These are phyloP conservation scores for Eulithis prunata DNA, from an alignment of 2,888 invertebrate species.

Conservation along the genomic window DNA sequence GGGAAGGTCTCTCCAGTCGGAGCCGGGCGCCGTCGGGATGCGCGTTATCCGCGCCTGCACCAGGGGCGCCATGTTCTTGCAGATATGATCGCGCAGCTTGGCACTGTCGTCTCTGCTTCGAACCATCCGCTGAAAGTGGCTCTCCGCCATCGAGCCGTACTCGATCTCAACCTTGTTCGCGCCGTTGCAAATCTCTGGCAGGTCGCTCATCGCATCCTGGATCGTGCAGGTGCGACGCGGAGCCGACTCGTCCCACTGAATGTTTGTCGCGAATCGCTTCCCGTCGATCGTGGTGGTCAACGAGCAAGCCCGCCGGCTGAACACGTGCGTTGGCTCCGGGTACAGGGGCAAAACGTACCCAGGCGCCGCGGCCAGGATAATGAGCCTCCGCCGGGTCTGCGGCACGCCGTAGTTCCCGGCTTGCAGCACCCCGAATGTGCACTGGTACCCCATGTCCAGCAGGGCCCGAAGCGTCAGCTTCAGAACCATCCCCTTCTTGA, in stretches of 20 bases:
- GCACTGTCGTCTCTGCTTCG: constrained; percentile 84
- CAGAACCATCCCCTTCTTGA: constrained; percentile 91
- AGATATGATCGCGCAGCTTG: constrained; percentile 89
- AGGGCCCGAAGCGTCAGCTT: constrained; percentile 91
- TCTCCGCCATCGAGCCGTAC: constrained; percentile 88
- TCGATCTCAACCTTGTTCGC: constrained; percentile 87
- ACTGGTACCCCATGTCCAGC: constrained; percentile 93
- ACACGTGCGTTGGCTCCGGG: constrained; percentile 92
- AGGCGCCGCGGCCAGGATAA: constrained; percentile 93
- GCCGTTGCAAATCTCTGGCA: constrained; percentile 90
- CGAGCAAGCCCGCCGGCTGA: constrained; percentile 88
- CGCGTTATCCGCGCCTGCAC: constrained; percentile 91
- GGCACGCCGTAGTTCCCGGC: constrained; percentile 94
- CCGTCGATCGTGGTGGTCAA: constrained; percentile 75
- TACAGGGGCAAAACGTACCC: constrained; percentile 89
- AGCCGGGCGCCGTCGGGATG: constrained; percentile 89
- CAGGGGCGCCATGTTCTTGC: constrained; percentile 92
- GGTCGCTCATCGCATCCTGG: constrained; percentile 92
- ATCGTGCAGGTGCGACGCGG: constrained; percentile 91
- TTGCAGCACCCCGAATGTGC: constrained; percentile 93
- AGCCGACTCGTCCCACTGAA: constrained; percentile 87
- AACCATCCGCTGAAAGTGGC: constrained; percentile 90
- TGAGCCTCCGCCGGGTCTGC: constrained; percentile 90
- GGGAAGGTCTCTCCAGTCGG: constrained; percentile 95
- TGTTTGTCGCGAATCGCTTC: constrained; percentile 79